Evolutionary conservation across 2,888 invertebrate species (phyloP), one percentile per base, ranked within the genome.

Genomic region (Trichacis sp.): DNA sequence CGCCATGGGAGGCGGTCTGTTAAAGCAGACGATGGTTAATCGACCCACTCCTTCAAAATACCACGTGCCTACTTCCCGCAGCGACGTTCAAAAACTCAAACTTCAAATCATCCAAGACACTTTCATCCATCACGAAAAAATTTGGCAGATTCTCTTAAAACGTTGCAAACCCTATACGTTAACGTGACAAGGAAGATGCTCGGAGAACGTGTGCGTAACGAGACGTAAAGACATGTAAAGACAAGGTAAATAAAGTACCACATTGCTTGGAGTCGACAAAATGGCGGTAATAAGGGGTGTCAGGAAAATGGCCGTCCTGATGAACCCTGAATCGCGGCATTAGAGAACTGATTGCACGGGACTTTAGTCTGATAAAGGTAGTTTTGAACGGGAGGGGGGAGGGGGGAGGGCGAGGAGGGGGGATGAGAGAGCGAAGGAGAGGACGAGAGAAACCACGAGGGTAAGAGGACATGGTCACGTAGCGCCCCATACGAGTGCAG

Each of bases 251-350:
- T 56, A 47, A 49, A 1, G 29, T 47, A 50, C 40, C 36, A 60
- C 53, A 56, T 53, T 55, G 45, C 57, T 57, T 51, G 63, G 62
- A 58, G 60, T 71, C 74, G 73, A 77, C 77, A 78, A 79, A 79
- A 79, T 79, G 78, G 77, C 76, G 77, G 78, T 78, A 79, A 79
- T 79, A 79, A 79, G 79, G 78, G 79, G 78, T 78, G 78, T 78
- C 77, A 73, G 74, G 75, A 80, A 80, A 80, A 80, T 80, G 78
- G 78, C 78, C 69, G 77, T 74, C 71, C 76, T 79, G 79, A 79
- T 79, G 79, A 79, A 80, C 72, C 72, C 77, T 79, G 79, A 79
- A 79, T 79, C 76, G 79, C 77, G 74, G 77, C 76, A 78, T 79
- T 79, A 79, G 75, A 72, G 66, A 75, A 77, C 78, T 79, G 79